Percentiles rank a stretch among this genome's conserved stretches.
phyloP scores from a whole-genome alignment of 2,113 vertebrate genomes.

The Eolophus roseicapilla region DNA sequence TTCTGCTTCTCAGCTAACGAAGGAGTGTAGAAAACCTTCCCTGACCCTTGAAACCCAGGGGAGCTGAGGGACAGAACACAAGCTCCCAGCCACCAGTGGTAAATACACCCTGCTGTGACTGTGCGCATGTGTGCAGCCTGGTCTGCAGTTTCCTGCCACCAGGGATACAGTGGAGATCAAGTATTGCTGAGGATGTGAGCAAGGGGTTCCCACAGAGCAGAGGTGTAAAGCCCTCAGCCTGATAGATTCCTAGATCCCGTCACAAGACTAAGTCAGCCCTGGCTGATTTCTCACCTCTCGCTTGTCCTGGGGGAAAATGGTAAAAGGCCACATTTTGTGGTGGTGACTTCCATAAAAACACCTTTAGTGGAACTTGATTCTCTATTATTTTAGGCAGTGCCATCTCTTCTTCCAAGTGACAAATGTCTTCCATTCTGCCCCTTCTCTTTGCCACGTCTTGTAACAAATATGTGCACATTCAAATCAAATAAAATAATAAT shows the following conservation, averaged over 20 bases:
- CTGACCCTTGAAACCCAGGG: rapidly evolving
- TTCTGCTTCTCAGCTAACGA: neutral
- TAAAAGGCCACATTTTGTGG: neutral
- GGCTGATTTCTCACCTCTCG: neutral
- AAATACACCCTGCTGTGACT: rapidly evolving
- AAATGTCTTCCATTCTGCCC: neutral
- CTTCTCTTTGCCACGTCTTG: too few species aligned
- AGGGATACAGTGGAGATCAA: rapidly evolving
- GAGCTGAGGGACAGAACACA: neutral
- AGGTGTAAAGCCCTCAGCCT: neutral
- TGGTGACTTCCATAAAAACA: neutral
- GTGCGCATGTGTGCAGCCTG: neutral
- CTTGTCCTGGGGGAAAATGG: rapidly evolving
- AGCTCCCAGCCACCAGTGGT: rapidly evolving
- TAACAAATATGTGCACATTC: neutral
- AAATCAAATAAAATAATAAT: neutral
- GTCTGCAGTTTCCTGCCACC: neutral
- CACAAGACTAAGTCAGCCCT: rapidly evolving
- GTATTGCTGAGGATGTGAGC: neutral
- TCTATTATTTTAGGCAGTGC: neutral
- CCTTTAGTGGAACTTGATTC: too few species aligned
- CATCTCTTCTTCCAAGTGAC: neutral
- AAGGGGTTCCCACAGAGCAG: neutral
- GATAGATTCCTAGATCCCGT: neutral
- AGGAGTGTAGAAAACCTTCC: neutral